phyloP scores from a whole-genome alignment of 2,113 vertebrate species.

The Sebastes schlegelii region DNA sequence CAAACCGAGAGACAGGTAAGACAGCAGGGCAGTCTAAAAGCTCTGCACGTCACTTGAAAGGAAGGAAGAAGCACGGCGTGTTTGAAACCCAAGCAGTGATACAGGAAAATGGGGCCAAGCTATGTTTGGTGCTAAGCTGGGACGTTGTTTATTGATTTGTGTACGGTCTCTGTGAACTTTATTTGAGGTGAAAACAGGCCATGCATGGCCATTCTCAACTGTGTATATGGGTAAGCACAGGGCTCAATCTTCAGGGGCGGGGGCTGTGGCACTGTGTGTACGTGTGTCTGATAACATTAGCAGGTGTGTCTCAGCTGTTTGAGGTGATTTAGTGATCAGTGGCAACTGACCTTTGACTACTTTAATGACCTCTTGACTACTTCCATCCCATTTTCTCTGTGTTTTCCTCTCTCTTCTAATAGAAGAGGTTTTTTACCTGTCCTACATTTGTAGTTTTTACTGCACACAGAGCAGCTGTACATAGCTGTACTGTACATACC shows the following conservation, averaged over 20 bases:
- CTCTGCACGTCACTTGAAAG: conserved; percentile 34
- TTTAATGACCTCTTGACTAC: conserved; percentile 51
- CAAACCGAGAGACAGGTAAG: conserved; percentile 4
- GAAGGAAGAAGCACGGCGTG: conserved; percentile 33
- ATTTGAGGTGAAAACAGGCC: conserved; percentile 81
- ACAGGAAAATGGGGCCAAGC: conserved; percentile 35
- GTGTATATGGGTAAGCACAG: conserved; percentile 79
- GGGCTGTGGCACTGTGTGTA: conserved; percentile 19
- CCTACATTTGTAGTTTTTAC: conserved; percentile 56
- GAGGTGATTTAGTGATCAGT: conserved; percentile 47
- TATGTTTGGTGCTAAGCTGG: conserved; percentile 70
- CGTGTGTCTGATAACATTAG: conserved; percentile 58
- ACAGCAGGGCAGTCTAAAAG: not conserved
- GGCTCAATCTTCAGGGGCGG: conserved; percentile 29
- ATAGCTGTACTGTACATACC: conserved; percentile 21
- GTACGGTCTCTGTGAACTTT: conserved; percentile 73
- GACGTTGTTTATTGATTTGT: conserved; percentile 72
- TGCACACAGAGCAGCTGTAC: conserved; percentile 61
- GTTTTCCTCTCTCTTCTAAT: conserved; percentile 11
- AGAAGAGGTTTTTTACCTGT: conserved; percentile 48
- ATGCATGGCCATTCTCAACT: conserved; percentile 51
- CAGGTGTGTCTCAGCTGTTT: conserved; percentile 75
- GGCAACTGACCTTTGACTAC: conserved; percentile 42
- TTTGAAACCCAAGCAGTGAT: conserved; percentile 73
- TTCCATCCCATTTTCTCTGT: conserved; percentile 24